Base-by-base conservation (phyloP, 2,797 vertebrate genomes). In the Darevskia nairensis region DNA sequence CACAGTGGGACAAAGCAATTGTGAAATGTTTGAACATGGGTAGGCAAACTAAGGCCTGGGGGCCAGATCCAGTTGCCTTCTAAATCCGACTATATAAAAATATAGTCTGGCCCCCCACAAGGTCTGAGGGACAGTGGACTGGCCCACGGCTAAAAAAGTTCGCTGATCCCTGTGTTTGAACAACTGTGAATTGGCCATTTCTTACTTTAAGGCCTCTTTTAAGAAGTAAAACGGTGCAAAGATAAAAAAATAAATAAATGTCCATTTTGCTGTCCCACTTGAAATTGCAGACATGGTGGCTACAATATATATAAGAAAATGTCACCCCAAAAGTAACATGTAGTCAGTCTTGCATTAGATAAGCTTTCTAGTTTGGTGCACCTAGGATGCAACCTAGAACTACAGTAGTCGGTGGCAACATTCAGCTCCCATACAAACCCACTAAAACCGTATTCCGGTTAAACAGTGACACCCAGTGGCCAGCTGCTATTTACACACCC, bases 381-480 rank as follows among this genome's bases (percentile, higher is more conserved):
- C 29, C 21, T 50, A 61, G 35, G 6, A 32, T 74, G 55, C 21
- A 27, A 32, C 41, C 32, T 75, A 32, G 55, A 72, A 66, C n/a
- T 9, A 72, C 50, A 55, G 13, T 15, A 55, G 44, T 39, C 11
- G 61, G 55, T 46, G 2, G 4, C 41, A 77, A 46, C 5, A 6
- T 29, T 35, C 15, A 29, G 23, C 46, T 81, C 61, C 80, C 71
- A 44, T 25, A 19, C 59, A 19, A 61, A 61, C n/a, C 41, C 50
- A 25, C 1, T 11, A 10, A 68, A 61, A 35, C 27, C 7, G 19
- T 66, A 44, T 81, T 87, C 39, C 19, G 81, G 46, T 85, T 46
- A 21, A 80, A 69, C 32, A 85, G 84, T 50, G 84, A 77, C 88
- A 77, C 10, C 71, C 46, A 77, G 61, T 77, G 88, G 88, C 27